These are phyloP conservation scores for Anolis apletophallus DNA, from an alignment of 2,797 vertebrate species.

Conservation along the genomic window DNA sequence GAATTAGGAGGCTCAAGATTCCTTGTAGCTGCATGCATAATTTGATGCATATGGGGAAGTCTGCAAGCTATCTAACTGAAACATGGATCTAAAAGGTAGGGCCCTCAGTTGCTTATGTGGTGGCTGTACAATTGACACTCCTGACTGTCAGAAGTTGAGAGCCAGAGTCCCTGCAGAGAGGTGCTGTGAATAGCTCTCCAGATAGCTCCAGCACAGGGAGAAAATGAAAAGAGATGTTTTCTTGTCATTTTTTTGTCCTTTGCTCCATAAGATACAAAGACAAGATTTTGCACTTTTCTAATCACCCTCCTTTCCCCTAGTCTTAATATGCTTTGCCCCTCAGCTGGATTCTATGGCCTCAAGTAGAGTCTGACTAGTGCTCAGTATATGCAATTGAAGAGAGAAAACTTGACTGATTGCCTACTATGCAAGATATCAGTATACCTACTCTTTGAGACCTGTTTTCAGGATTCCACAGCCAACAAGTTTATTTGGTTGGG, in stretches of 20 bases:
- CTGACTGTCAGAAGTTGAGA: neutral
- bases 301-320: neutral
- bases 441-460: too few species aligned
- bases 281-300: neutral
- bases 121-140: neutral
- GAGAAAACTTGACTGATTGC: too few species aligned
- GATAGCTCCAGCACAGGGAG: neutral
- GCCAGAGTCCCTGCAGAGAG: neutral
- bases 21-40: neutral
- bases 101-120: neutral
- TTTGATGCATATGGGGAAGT: neutral
- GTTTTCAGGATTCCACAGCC: too few species aligned
- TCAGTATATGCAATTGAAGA: too few species aligned
- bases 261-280: neutral
- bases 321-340: too few species aligned
- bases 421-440: too few species aligned
- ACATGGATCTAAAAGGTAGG: neutral
- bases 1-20: neutral
- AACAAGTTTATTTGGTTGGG: too few species aligned
- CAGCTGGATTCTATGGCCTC: neutral
- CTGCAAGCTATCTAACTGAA: neutral
- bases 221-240: neutral
- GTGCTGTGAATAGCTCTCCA: neutral
- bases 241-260: neutral
- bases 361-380: too few species aligned